Conservation (phyloP, 2,113 vertebrate genomes). For the Epinephelus cyanopodus region DNA sequence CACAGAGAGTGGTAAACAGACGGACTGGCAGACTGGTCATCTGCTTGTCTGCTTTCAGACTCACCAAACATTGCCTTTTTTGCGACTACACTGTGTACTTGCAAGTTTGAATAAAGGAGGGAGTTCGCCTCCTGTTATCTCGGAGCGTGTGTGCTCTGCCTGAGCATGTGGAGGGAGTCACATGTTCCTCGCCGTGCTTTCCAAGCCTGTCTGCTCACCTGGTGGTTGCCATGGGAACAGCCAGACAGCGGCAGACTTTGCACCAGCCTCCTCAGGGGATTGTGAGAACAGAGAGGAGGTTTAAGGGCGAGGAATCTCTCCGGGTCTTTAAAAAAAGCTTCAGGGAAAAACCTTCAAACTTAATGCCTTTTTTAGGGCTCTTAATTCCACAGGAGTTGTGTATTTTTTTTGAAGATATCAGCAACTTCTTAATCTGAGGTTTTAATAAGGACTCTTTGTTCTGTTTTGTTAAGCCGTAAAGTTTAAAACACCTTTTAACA, state of each 20-base stretch:
- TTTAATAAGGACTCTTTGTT: conserved; percentile 62
- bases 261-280: conserved; percentile 77
- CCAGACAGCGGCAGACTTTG: conserved; percentile 85
- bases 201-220: conserved; percentile 85
- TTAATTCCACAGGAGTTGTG: conserved; percentile 27
- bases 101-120: conserved; percentile 60
- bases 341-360: conserved; percentile 42
- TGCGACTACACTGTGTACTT: conserved; percentile 57
- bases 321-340: background rate
- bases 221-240: conserved; percentile 88
- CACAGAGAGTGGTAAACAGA: conserved; percentile 64
- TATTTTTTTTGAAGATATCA: conserved; percentile 53
- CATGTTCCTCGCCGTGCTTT: conserved; percentile 75
- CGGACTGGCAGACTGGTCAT: conserved; percentile 75
- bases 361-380: conserved; percentile 34
- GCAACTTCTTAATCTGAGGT: conserved; percentile 27
- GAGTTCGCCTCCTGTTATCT: conserved; percentile 61
- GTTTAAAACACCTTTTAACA: conserved; percentile 64
- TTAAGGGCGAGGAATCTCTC: conserved; percentile 71
- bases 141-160: conserved; percentile 58
- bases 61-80: conserved; percentile 52
- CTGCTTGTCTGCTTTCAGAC: conserved; percentile 65
- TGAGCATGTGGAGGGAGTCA: conserved; percentile 77
- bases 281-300: conserved; percentile 76
- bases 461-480: conserved; percentile 51